phyloP scores from a whole-genome alignment of 2,888 invertebrate genomes.

The Lacanobia wlatinum region DNA sequence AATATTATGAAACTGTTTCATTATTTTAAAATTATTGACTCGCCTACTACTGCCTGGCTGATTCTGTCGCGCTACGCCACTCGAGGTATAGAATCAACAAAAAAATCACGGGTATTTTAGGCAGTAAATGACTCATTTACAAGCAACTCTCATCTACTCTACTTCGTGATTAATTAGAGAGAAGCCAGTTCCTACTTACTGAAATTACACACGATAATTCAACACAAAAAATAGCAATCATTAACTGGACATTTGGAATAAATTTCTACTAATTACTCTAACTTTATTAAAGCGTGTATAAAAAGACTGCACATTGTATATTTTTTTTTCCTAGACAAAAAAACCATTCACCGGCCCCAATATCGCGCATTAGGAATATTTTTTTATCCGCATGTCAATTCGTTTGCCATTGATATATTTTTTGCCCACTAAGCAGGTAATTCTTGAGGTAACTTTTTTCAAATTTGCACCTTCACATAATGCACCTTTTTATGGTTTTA shows the following conservation, averaged over 20 bases:
- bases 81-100: no score
- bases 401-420: constrained; percentile 76
- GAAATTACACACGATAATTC: constrained; percentile 41
- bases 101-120: neutral
- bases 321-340: constrained; percentile 55
- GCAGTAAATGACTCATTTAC: constrained; percentile 14
- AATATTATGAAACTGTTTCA: no score
- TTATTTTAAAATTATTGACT: no score
- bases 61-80: no score
- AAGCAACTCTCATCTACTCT: neutral
- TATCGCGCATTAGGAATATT: constrained; percentile 82
- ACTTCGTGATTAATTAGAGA: constrained; percentile 45
- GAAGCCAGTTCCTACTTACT: neutral
- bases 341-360: constrained; percentile 73
- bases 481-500: constrained; percentile 82
- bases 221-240: constrained; percentile 27
- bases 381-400: constrained; percentile 81
- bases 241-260: constrained; percentile 22
- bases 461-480: constrained; percentile 84
- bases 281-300: constrained; percentile 31
- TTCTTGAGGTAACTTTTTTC: constrained; percentile 75
- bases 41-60: no score
- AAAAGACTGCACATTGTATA: constrained; percentile 41
- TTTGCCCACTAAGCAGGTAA: constrained; percentile 73
- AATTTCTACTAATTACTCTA: constrained; percentile 46